Evolutionary conservation across 2,888 invertebrate genomes (phyloP).

Genomic region (Phyto melanocephala): DNA sequence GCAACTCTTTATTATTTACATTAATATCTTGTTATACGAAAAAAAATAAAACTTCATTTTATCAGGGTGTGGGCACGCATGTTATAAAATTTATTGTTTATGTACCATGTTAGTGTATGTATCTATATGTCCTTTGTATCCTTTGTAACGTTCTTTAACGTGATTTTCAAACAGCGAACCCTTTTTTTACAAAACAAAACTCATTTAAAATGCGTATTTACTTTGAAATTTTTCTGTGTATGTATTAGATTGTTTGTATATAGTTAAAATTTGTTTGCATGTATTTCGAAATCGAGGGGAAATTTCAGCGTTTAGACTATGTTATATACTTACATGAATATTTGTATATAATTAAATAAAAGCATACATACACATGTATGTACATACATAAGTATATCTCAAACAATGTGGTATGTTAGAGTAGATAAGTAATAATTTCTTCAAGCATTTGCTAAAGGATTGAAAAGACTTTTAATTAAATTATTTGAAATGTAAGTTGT

Average conservation of each 20-base stretch:
- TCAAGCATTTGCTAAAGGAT: neutral
- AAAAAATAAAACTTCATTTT: neutral
- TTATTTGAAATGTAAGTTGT: neutral
- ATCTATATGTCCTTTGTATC: neutral
- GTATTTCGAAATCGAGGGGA: constrained; percentile 12
- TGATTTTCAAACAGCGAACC: constrained; percentile 40
- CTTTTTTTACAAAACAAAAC: constrained; percentile 30
- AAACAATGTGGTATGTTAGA: neutral
- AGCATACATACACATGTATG: neutral
- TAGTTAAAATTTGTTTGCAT: neutral
- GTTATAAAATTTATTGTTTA: neutral
- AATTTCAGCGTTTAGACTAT: no score
- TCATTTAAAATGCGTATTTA: constrained; percentile 46
- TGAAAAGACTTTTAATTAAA: neutral
- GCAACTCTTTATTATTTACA: neutral
- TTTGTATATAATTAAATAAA: no score
- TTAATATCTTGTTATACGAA: neutral
- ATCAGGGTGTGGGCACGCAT: constrained; percentile 68
- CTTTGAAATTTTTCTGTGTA: constrained; percentile 31
- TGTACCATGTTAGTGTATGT: neutral
- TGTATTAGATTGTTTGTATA: neutral
- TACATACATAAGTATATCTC: neutral
- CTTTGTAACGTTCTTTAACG: neutral
- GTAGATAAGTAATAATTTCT: neutral
- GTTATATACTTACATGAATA: neutral